Evolutionary conservation across 2,888 invertebrate genomes (phyloP), one percentile per base, ranked within the genome.

Genomic region (Parasteatoda lunata): DNA sequence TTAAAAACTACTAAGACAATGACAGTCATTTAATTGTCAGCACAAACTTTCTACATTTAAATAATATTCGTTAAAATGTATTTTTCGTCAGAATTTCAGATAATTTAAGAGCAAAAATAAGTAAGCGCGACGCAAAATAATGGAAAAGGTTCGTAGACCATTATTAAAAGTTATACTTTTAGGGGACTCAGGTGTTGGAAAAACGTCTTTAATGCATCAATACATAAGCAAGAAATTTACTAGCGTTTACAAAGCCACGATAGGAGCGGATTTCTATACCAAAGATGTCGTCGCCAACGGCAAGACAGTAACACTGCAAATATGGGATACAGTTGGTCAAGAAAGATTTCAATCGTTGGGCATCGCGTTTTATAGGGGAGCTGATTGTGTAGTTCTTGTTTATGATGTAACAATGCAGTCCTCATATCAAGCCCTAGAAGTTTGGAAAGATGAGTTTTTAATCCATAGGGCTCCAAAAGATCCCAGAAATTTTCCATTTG

Each of bases 321-420:
- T 86, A 49, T 86, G 86, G 86, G 86, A 86, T 30, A 86, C 86
- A 7, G 86, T 73, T n/a, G 86, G 86, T 5, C 86, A 86, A 73
- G 86, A 86, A 47, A 52, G 81, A 9, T 86, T 77, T 15, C 81
- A 86, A 13, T 86, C 86, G 7, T 49, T 86, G 15, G 86, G 86
- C 4, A 15, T 77, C 11, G 71, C 81, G 5, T 86, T 86, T 49
- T 86, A 81, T 15, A 76, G 86, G 45, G 86, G 86, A n/a, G 86
- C 86, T 8, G 86, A 86, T 15, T 86, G 86, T 45, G 77, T 81
- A 3, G 59, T 81, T 68, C 54, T 81, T 11, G 81, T 86, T 9
- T 86, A 86, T 54, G 86, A 86, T 72, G 77, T 86, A 3, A 77
- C 86, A 45, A 77, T 77, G 6, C 81, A 66, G n/a, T 11, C 68